phyloP scores from a whole-genome alignment of 2,888 invertebrate species.

The Torymus tubicola region DNA sequence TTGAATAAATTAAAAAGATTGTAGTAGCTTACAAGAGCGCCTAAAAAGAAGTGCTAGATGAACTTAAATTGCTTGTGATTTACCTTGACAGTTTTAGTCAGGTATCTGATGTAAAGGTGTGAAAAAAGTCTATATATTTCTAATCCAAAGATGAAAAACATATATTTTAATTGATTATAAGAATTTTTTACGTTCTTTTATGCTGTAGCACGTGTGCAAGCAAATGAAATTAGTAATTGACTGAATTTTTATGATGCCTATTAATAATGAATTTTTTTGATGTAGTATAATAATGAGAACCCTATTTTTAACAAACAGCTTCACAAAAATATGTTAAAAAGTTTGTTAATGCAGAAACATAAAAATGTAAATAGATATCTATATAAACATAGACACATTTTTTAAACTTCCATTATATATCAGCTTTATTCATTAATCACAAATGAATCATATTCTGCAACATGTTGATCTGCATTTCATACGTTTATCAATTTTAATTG shows the following conservation, averaged over 20 bases:
- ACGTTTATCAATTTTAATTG: conserved; percentile 13
- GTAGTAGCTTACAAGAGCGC: conserved; percentile 18
- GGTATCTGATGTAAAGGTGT: conserved; percentile 50
- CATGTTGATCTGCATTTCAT: conserved; percentile 35
- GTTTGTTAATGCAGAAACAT: conserved; percentile 25
- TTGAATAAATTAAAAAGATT: conserved; percentile 5
- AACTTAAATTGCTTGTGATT: conserved; percentile 34
- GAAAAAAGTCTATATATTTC: conserved; percentile 58
- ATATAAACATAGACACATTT: conserved; percentile 5
- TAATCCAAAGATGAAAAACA: conserved; percentile 57
- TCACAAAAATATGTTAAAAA: conserved; percentile 19
- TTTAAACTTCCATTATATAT: conserved; percentile 28
- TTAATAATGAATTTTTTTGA: conserved; percentile 40
- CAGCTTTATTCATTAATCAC: conserved; percentile 19
- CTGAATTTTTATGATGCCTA: conserved; percentile 50
- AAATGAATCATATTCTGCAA: conserved; percentile 24
- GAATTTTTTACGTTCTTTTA: conserved; percentile 52
- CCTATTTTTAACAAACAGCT: conserved; percentile 39
- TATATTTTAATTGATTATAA: conserved; percentile 57
- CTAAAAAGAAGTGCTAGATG: conserved; percentile 15
- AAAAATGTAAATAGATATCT: conserved; percentile 44
- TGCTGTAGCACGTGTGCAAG: conserved; percentile 28
- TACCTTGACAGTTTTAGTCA: conserved; percentile 10
- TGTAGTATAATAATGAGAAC: conserved; percentile 42
- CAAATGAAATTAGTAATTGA: conserved; percentile 51